Conservation (phyloP, 2,113 vertebrate species). For the Chascanopsetta lugubris region DNA sequence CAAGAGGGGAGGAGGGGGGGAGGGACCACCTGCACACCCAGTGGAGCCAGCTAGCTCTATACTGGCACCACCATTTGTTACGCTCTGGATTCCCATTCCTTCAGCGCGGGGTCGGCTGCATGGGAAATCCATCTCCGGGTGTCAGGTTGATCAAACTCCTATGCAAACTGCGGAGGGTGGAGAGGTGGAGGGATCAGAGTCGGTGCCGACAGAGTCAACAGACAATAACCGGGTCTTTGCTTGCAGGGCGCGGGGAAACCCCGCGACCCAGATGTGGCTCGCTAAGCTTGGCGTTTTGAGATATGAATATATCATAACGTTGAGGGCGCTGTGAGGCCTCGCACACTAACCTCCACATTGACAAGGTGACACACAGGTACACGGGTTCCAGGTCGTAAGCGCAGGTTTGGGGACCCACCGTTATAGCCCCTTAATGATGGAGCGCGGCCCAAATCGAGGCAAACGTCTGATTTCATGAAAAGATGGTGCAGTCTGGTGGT, state of each 20-base stretch:
- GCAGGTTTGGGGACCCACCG: not conserved
- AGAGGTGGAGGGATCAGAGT: conserved; percentile 24
- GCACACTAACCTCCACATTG: conserved; percentile 34
- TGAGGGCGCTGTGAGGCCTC: not conserved
- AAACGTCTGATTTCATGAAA: too few relatives aligned
- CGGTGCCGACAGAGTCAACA: not conserved
- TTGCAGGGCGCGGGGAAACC: conserved; percentile 21
- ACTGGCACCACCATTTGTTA: conserved; percentile 77
- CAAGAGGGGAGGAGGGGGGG: conserved; percentile 55
- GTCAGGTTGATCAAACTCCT: conserved; percentile 72
- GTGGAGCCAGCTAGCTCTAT: conserved; percentile 60
- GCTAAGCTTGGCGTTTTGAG: not conserved
- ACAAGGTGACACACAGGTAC: too few relatives aligned
- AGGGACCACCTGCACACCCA: conserved; percentile 74
- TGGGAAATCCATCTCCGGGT: conserved; percentile 77
- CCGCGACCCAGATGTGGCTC: not conserved
- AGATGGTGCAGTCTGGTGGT: too few relatives aligned
- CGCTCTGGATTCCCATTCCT: conserved; percentile 75
- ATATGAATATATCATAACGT: conserved; percentile 29
- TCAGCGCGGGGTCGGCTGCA: conserved; percentile 66
- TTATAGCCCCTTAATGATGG: too few relatives aligned
- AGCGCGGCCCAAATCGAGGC: too few relatives aligned
- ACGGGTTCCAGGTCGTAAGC: not conserved
- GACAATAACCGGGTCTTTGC: conserved; percentile 31
- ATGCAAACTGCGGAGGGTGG: conserved; percentile 53